Percentiles rank a stretch among this genome's conserved stretches.
phyloP scores from a whole-genome alignment of 37 sponge, comb jelly and placozoan species.

The Beroe forskalii region DNA sequence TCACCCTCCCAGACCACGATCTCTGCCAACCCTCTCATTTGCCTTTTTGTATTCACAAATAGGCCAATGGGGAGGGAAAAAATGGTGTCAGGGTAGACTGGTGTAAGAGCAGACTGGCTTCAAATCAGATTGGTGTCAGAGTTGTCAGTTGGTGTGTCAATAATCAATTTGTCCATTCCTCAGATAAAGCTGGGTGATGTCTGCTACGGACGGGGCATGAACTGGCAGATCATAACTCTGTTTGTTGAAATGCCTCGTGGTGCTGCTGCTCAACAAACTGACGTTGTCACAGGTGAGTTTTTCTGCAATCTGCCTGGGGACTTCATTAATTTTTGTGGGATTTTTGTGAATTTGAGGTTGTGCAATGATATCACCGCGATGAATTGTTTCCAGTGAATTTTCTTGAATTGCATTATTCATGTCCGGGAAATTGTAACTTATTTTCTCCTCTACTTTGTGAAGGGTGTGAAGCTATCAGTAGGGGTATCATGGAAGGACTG shows the following conservation, averaged over 20 bases:
- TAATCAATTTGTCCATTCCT: too few relatives aligned
- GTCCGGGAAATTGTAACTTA: neutral
- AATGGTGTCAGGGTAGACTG: too few relatives aligned
- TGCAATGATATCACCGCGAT: neutral
- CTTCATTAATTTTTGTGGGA: neutral
- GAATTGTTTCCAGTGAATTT: neutral
- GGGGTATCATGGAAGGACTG: constrained; percentile 13
- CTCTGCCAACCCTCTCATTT: too few relatives aligned
- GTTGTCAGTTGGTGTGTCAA: too few relatives aligned
- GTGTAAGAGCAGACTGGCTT: too few relatives aligned
- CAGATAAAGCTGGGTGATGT: neutral
- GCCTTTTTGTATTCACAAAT: too few relatives aligned
- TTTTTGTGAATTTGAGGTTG: neutral
- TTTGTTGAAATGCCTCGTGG: neutral
- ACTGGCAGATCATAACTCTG: constrained; percentile 46
- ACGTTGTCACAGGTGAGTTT: constrained; percentile 12
- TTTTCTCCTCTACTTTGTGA: neutral
- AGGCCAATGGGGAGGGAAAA: too few relatives aligned
- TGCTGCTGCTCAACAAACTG: neutral
- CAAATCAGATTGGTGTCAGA: too few relatives aligned
- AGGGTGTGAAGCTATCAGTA: constrained; percentile 53
- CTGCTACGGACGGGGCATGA: constrained; percentile 16
- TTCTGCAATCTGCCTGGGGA: neutral
- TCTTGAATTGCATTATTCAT: neutral
- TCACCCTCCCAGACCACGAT: too few relatives aligned